Evolutionary conservation across 2,797 vertebrate species (phyloP), one percentile per base, ranked within the genome.

Genomic region (Pelodytes ibericus): DNA sequence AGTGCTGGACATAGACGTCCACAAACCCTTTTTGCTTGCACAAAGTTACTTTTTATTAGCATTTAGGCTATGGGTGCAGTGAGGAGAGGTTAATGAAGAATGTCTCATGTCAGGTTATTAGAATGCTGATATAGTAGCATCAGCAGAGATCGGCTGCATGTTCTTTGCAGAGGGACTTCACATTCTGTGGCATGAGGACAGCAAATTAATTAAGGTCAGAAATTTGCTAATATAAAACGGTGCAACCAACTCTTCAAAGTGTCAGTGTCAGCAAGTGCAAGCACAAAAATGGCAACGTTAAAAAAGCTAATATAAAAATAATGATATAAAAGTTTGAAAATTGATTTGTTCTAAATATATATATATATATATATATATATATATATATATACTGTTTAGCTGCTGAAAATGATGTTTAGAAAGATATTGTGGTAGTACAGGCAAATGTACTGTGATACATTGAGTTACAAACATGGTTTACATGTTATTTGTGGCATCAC

Each of bases 11-110:
- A 77, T 71, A 77, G 74, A 71, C 67, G 71, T 77, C 71, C n/a
- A 51, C 26, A 15, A 77, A 77, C 71, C 59, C 74, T 71, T 60
- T 64, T 58, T 71, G 74, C 67, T 77, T 77, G 74, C 67, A 77
- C 60, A 77, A 77, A 71, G 29, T 69, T 25, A 41, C 49, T 77
- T 77, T 61, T n/a, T 77, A 70, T 77, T 77, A 71, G 74, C 74
- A 71, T 64, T 77, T 70, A 36, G 74, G 51, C 61, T 60, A 70
- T 26, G 58, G 58, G 63, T 27, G 64, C 74, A 70, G 66, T 69
- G 67, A 65, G 66, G 67, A 71, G 74, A 77, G 74, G 74, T 77
- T 77, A 77, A 77, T 71, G 74, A 77, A 36, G 67, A 64, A 53
- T 71, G 67, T 61, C 51, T 71, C 67, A 63, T 22, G 24, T 71